Evolutionary conservation across 2,888 invertebrate species (phyloP).

Genomic region (Calephelis perditalis): DNA sequence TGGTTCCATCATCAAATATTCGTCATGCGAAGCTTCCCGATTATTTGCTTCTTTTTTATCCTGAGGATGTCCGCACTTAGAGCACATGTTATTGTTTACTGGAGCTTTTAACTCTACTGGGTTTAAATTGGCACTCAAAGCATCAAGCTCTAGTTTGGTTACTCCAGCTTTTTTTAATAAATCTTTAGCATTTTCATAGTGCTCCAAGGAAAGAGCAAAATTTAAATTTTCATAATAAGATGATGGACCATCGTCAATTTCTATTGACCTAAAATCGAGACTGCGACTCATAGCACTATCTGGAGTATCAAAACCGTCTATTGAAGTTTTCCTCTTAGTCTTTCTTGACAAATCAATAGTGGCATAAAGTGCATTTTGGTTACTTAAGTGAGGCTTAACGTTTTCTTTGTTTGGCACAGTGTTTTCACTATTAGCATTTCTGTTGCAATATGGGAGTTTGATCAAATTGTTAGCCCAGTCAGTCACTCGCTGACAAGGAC

Average conservation of each 20-base stretch:
- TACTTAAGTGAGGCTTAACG: conserved; percentile 50
- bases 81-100: conserved; percentile 67
- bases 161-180: conserved; percentile 77
- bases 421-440: conserved; percentile 41
- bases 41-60: conserved; percentile 25
- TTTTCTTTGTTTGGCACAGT: conserved; percentile 75
- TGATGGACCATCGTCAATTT: conserved; percentile 56
- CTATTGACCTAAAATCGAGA: conserved; percentile 26
- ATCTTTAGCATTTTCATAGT: conserved; percentile 89
- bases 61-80: conserved; percentile 80
- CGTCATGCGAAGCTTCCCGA: conserved; percentile 50
- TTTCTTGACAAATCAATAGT: conserved; percentile 83
- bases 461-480: conserved; percentile 83
- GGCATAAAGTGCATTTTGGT: conserved; percentile 80
- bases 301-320: conserved; percentile 27
- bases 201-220: conserved; percentile 86
- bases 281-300: conserved; percentile 24
- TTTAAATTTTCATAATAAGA: conserved; percentile 86
- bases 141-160: conserved; percentile 70
- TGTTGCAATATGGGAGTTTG: conserved; percentile 78
- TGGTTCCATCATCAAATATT: conserved; percentile 85
- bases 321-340: conserved; percentile 63
- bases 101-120: conserved; percentile 47
- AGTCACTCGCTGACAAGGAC: conserved; percentile 80
- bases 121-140: conserved; percentile 55